Base-by-base conservation (phyloP, 2,113 vertebrate species). In the Gorsachius goisagi region DNA sequence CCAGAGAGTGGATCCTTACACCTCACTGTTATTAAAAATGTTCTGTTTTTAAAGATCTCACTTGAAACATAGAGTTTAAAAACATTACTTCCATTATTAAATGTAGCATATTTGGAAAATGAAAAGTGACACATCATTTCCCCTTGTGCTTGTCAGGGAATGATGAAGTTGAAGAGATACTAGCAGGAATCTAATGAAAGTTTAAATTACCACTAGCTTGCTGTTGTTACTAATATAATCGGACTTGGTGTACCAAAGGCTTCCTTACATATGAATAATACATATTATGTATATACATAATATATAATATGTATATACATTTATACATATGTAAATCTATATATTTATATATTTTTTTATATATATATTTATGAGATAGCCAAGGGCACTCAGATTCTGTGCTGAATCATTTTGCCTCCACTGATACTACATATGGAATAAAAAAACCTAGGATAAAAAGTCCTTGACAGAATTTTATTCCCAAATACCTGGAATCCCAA, bases 121-220 rank as follows among this genome's bases (percentile, higher is more conserved):
- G 37, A 94, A 28, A 88, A 88, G 75, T 50, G 67, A 47, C 63
- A 56, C 28, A 85, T 73, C 33, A 41, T 94, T 95, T 90, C 78
- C 87, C 53, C 5, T 77, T 83, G 41, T 76, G 55, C 53, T 94
- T 95, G 88, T 82, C 89, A 94, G n/a, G 35, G 32, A 96, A 75
- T 62, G 68, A 78, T 50, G 58, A 75, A 91, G 21, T 44, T 87
- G 49, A 75, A 75, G 58, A 59, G 45, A 47, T 62, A 76, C 8
- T 55, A n/a, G 39, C n/a, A 82, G 67, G 24, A 73, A 80, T 5
- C 7, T 85, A 89, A 77, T 80, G 22, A 45, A 95, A 88, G 53
- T 76, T 76, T 76, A 91, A 94, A 93, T 88, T 90, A 89, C 32
- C 32, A 39, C 6, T 45, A 47, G 13, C 44, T 37, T 59, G 5